Evolutionary conservation across 2,113 vertebrate genomes (phyloP), one percentile per base, ranked within the genome.

Genomic region (Morone saxatilis): DNA sequence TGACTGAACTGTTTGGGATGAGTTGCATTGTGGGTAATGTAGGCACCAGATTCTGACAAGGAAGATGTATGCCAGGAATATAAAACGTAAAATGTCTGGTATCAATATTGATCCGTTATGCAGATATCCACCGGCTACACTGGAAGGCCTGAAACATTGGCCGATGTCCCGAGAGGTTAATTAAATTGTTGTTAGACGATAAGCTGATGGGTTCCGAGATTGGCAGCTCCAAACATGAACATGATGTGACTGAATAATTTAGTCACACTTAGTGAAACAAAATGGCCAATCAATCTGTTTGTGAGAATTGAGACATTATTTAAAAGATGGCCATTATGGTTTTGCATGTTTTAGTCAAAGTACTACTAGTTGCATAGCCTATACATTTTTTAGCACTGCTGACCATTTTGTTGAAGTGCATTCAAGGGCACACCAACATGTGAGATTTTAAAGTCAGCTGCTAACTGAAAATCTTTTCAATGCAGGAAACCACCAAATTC

Each of bases 401-500:
- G 36, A 63, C 0, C 9, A 14, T 53, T 70, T n/a, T 12, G 7
- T 67, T 67, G 5, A 51, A 51, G 43, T 38, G 11, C 6, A 36
- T 43, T 85, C 16, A 66, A 31, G 45, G 54, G 3, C 3, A 2
- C 47, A 47, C 4, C 9, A 61, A 47, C 45, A 67, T 81, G 22
- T 50, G 9, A 12, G 45, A 53, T 40, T 59, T 50, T 3, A 40
- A 54, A 48, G 12, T 61, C 40, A 63, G 66, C 75, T 72, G 31
- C 54, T 76, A 51, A 71, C 50, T 60, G 57, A 43, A 51, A 72
- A 69, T 7, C 19, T 36, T 70, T n/a, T 74, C 19, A 40, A 59
- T 38, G 38, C 54, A 40, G 22, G 10, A 79, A 80, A 80, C 69
- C 45, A 71, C 74, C 3, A 57, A 59, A 63, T 36, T 80, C 16